Percentiles rank a stretch among this genome's conserved stretches.
phyloP scores from a whole-genome alignment of 2,797 vertebrate genomes.

The Pantherophis alleghaniensis region DNA sequence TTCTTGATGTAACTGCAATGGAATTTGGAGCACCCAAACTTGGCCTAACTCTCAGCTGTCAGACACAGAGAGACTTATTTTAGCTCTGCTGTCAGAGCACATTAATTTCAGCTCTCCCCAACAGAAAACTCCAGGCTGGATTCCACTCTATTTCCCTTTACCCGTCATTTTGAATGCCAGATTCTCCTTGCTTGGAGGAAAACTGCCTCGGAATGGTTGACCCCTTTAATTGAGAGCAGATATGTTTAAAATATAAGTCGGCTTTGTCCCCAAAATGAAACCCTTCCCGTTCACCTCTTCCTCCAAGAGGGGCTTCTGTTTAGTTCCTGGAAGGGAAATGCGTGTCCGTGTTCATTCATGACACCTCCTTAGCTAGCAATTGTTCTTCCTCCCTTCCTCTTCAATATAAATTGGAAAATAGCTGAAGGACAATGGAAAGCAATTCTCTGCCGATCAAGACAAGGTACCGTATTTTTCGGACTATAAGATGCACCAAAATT shows the following conservation, averaged over 20 bases:
- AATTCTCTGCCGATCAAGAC: not conserved
- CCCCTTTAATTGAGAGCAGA: conserved; percentile 45
- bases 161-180: conserved; percentile 13
- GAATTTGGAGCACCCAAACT: not conserved
- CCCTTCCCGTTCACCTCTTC: conserved; percentile 29
- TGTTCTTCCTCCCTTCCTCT: conserved; percentile 17
- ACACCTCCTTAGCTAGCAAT: conserved; percentile 13
- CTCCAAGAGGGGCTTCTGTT: conserved; percentile 31
- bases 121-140: not conserved
- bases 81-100: not conserved
- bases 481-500: too few relatives aligned
- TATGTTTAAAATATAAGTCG: conserved; percentile 38
- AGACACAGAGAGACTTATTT: not conserved
- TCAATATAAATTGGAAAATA: not conserved
- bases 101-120: not conserved
- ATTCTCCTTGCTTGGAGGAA: conserved; percentile 26
- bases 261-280: conserved; percentile 37
- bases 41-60: not conserved
- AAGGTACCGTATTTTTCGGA: too few relatives aligned
- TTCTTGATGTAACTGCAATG: not conserved
- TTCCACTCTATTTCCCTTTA: not conserved
- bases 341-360: not conserved
- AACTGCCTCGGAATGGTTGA: conserved; percentile 20
- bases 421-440: not conserved
- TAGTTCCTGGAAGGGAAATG: conserved; percentile 43